Percentiles rank a stretch among this genome's conserved stretches.
Conservation (phyloP, 2,113 vertebrate genomes). For the Calidris pugnax region DNA sequence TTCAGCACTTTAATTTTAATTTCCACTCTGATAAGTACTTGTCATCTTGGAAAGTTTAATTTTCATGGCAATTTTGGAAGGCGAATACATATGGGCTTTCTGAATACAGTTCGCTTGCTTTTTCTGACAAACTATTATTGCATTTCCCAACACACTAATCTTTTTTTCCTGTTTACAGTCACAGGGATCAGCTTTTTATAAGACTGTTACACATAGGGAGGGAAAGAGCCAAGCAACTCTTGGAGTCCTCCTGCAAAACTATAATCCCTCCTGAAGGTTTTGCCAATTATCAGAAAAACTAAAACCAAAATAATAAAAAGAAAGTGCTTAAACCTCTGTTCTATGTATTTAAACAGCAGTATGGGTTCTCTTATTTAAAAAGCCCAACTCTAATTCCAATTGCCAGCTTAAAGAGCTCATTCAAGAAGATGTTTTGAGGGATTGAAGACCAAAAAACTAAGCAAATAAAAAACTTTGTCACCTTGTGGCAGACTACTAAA, state of each 20-base stretch:
- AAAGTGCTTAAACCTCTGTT: neutral
- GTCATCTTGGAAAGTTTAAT: constrained; percentile 13
- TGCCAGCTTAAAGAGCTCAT: neutral
- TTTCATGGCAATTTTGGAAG: neutral
- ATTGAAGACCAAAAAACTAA: neutral
- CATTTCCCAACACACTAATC: neutral
- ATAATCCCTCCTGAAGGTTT: neutral
- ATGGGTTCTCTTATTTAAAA: neutral
- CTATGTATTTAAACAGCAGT: neutral
- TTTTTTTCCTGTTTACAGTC: constrained; percentile 14
- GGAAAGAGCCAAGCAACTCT: neutral
- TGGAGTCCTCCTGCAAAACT: neutral
- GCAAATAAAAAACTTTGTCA: neutral
- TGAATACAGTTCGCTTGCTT: neutral
- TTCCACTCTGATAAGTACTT: constrained; percentile 1
- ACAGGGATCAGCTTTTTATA: neutral
- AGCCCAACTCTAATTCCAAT: neutral
- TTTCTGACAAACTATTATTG: constrained; percentile 12
- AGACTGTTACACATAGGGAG: neutral
- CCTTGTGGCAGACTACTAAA: neutral
- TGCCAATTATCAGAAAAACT: neutral
- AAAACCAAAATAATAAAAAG: neutral
- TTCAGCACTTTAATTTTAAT: neutral
- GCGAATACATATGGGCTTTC: neutral
- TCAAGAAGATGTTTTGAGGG: neutral